phyloP scores from a whole-genome alignment of 2,797 vertebrate genomes.

The Hoplostethus atlanticus region DNA sequence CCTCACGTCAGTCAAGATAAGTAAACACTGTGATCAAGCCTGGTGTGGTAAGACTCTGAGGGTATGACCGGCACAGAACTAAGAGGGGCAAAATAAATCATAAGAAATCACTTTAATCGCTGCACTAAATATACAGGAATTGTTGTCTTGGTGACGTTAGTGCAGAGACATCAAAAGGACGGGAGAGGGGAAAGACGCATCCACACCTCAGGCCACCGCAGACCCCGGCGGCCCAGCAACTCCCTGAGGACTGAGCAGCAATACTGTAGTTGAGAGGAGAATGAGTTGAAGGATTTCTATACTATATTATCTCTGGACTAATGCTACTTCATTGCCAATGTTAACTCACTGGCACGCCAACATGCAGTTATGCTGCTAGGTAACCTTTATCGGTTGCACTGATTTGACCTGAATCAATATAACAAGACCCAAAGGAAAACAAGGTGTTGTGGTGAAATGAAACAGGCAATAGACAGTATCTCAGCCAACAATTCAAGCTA shows the following conservation, averaged over 20 bases:
- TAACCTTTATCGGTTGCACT: conserved; percentile 40
- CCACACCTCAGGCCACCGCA: background rate
- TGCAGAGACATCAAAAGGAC: conserved; percentile 1
- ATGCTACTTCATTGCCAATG: conserved; percentile 50
- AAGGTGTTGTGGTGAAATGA: conserved; percentile 11
- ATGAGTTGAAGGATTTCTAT: conserved; percentile 34
- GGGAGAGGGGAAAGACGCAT: background rate
- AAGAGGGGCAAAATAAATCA: conserved; percentile 5
- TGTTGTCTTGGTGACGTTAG: background rate
- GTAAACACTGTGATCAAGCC: conserved; percentile 20
- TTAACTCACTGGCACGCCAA: conserved; percentile 41
- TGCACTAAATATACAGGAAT: conserved; percentile 1
- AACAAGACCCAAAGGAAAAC: conserved; percentile 11
- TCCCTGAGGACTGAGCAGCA: background rate
- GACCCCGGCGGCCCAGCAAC: background rate
- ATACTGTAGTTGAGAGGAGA: conserved; percentile 2
- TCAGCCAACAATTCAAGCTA: conserved; percentile 33
- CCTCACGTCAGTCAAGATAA: conserved; percentile 5
- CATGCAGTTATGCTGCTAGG: conserved; percentile 29
- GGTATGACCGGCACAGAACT: conserved; percentile 12
- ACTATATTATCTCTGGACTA: conserved; percentile 50
- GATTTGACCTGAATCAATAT: conserved; percentile 53
- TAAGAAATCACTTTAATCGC: conserved; percentile 1
- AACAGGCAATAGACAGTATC: conserved; percentile 39
- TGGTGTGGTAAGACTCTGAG: background rate